Base-by-base conservation (phyloP, 92 coral and sea anemone genomes). In the Palythoa heliodiscus region DNA sequence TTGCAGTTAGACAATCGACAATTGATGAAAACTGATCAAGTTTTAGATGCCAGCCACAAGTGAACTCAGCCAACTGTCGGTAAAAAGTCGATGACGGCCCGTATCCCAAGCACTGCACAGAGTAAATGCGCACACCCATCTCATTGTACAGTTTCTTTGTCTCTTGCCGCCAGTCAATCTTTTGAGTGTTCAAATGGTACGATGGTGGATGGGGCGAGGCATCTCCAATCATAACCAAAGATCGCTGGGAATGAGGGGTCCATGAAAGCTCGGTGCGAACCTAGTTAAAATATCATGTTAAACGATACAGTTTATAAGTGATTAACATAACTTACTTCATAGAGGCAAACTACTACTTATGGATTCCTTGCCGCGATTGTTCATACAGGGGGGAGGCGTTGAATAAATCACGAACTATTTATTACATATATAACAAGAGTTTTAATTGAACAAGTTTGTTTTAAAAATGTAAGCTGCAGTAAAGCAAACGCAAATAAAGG, bases 11-110 rank as follows among this genome's bases (percentile, higher is more conserved):
- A 85, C 93, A 95, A 83, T 95, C 98, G 13, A 95, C 98, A 24
- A 95, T 92, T 12, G 98, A 94, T 2, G 98, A 93, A 75, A 95
- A 95, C 89, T 95, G 98, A 74, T 93, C 98, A 10, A 95, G 93
- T 38, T 95, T 95, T 24, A 95, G 88, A 84, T 95, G 98, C 98
- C 98, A 95, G 4, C 98, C 98, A 67, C 98, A 92, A 0, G 95
- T 84, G 7, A 95, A 75, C 79, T 91, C 95, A 7, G 98, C 98
- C 57, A 95, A 88, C 74, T 93, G 90, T 60, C 97, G 94, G 91
- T 95, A 95, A 75, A 95, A 95, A 1, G 95, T 86, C 35, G 92
- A 83, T 19, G 98, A 92, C 9, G 85, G 86, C 2, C 86, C 76
- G 75, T 92, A 93, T 43, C 95, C 95, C 19, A 95, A 92, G 43